A percentile compares a stretch with the other conserved stretches of the same genome.
Evolutionary conservation across 2,113 vertebrate genomes (phyloP).

Genomic region (Gavialis gangeticus): DNA sequence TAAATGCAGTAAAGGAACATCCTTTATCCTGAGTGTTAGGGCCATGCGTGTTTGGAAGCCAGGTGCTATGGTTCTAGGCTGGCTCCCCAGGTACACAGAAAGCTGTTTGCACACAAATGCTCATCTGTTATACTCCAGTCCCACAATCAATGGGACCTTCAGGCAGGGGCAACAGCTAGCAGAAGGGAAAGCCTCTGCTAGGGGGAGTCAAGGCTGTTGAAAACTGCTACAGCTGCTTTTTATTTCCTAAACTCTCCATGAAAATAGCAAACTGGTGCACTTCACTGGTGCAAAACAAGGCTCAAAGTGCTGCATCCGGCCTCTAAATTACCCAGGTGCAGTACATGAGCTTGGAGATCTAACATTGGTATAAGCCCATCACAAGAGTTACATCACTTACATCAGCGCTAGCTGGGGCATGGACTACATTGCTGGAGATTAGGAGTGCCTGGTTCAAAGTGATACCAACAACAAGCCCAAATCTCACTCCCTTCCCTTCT

Average conservation of each 20-base stretch:
- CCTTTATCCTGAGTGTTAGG: background rate
- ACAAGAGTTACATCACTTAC: accelerated
- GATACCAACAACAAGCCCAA: accelerated
- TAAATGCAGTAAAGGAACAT: background rate
- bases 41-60: background rate
- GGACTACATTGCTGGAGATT: background rate
- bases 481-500: background rate
- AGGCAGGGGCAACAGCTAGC: background rate
- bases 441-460: background rate
- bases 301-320: background rate
- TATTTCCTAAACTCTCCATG: background rate
- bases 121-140: background rate
- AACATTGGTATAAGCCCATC: background rate
- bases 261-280: background rate
- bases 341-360: background rate
- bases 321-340: background rate
- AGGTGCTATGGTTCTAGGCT: background rate
- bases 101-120: background rate
- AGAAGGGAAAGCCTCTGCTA: background rate
- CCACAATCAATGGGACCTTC: background rate
- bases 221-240: background rate
- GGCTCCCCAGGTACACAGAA: background rate
- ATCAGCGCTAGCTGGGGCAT: accelerated
- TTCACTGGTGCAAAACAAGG: background rate
- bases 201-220: background rate